Base-by-base conservation (phyloP, 2,888 invertebrate species). In the Tenthredo mesomela region DNA sequence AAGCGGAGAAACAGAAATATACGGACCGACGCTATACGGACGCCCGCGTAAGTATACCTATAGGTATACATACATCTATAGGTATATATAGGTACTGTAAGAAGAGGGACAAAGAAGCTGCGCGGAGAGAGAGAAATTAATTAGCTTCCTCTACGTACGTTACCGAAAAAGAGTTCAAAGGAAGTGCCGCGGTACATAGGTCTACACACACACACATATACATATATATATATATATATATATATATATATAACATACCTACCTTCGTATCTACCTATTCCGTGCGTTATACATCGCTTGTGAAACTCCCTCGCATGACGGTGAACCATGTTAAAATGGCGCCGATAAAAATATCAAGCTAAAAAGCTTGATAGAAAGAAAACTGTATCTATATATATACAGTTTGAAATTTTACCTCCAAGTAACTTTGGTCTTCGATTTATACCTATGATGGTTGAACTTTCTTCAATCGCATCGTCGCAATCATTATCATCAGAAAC, bases 101-200 rank as follows among this genome's bases (percentile, higher is more conserved):
- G 65, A 43, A 65, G 65, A 9, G 85, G 85, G 84, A 82, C 82
- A 67, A 67, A 70, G 82, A 82, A 67, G n/a, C 82, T 82, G 47
- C 47, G 67, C 47, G 67, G 50, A 83, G 87, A 88, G 89, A 88
- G 88, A 87, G 87, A 89, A 90, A 90, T 91, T 91, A 91, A 91
- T 91, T 91, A 90, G 90, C 89, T 88, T 85, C 82, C 67, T 82
- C 87, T 88, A 88, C 89, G 71, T 73, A 73, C 71, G 89, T 89
- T 89, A 86, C 88, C 89, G 88, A 89, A 90, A 89, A 88, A 87
- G 89, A 90, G 91, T 90, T 92, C 91, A 92, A 92, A 92, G 92
- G 90, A 91, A 92, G 91, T 91, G 89, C 88, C 88, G 88, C 88
- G 37, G 86, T 58, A 77, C 50, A 77, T 29, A 25, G 25, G 25